Percentiles rank a stretch among this genome's conserved stretches.
Conservation (phyloP, 1,140 invertebrate species). For the Neomicropteryx cornuta region DNA sequence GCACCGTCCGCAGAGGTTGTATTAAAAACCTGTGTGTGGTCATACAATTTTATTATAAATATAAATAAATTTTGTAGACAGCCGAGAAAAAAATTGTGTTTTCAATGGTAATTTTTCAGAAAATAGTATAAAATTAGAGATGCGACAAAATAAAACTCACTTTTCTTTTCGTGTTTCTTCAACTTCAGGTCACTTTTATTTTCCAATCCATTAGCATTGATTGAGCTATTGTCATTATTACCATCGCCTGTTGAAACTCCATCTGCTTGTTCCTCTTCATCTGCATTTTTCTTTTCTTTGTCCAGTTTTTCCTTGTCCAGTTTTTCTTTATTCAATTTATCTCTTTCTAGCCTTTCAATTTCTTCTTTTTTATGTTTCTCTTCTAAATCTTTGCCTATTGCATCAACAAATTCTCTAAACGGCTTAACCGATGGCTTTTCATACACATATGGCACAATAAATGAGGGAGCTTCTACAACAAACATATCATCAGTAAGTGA, state of each 20-base stretch:
- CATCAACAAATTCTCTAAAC: constrained; percentile 62
- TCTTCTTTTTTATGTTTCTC: constrained; percentile 36
- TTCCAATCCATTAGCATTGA: constrained; percentile 21
- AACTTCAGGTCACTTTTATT: constrained; percentile 25
- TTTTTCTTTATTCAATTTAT: constrained; percentile 29
- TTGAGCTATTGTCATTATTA: no score
- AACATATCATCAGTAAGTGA: constrained; percentile 82
- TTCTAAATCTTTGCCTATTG: constrained; percentile 51
- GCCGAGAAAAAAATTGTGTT: not conserved
- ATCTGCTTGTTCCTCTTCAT: constrained; percentile 18
- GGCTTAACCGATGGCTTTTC: constrained; percentile 73
- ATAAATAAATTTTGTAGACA: no score
- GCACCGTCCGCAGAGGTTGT: no score
- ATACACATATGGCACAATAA: constrained; percentile 88
- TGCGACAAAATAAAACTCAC: constrained; percentile 13
- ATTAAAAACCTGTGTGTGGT: no score
- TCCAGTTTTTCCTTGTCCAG: constrained; percentile 19
- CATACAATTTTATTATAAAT: no score
- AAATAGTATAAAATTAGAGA: not conserved
- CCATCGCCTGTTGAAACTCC: constrained; percentile 20
- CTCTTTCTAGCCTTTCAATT: constrained; percentile 23
- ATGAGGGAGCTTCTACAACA: constrained; percentile 81
- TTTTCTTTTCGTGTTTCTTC: constrained; percentile 29
- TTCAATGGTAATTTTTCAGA: not conserved
- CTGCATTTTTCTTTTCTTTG: constrained; percentile 26